phyloP scores from a whole-genome alignment of 2,113 vertebrate genomes.

The Aptenodytes forsteri region DNA sequence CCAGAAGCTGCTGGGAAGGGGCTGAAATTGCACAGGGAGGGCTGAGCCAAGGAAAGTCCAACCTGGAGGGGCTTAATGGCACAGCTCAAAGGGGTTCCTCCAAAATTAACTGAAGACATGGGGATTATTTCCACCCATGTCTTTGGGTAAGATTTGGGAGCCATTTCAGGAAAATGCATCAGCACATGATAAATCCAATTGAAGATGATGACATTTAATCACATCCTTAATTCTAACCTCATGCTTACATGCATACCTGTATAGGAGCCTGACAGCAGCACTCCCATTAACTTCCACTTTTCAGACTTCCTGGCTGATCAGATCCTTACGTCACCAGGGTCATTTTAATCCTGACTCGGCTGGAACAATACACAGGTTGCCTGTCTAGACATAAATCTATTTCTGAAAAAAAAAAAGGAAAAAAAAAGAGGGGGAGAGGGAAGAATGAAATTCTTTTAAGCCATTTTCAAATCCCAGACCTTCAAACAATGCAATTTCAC shows the following conservation, averaged over 20 bases:
- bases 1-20: neutral
- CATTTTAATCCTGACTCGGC: neutral
- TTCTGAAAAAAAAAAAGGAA: neutral
- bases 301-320: neutral
- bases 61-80: neutral
- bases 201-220: neutral
- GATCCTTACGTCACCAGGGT: neutral
- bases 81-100: neutral
- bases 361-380: neutral
- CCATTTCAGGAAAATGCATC: neutral
- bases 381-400: neutral
- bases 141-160: neutral
- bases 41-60: neutral
- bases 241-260: accelerated
- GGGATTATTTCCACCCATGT: neutral
- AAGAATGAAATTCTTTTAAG: neutral
- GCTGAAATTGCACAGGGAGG: neutral
- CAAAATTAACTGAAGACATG: neutral
- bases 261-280: neutral
- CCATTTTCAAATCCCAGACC: neutral
- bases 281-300: neutral
- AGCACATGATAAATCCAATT: neutral
- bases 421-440: neutral
- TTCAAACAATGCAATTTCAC: constrained; percentile 47
- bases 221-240: neutral